Conservation (phyloP, 37 sponge, comb jelly and placozoan genomes). For the Spongilla lacustris region DNA sequence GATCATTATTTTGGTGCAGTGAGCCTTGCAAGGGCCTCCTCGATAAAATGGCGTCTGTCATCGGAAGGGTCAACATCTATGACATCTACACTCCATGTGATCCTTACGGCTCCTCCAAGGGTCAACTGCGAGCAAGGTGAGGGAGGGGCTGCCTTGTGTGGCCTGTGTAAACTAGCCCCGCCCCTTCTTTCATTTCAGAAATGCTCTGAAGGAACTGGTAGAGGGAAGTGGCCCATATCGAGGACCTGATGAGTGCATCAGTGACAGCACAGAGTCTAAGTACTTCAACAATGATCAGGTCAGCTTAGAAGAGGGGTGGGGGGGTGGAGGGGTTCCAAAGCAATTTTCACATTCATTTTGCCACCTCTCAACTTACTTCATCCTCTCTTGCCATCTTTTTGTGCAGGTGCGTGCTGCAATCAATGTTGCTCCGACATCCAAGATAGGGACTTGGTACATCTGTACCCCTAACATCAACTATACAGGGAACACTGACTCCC, state of each 20-base stretch:
- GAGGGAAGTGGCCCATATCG: background rate
- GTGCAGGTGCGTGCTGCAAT: constrained; percentile 67
- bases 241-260: constrained; percentile 63
- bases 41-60: constrained; percentile 25
- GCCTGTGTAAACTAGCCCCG: background rate
- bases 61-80: constrained; percentile 70
- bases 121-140: background rate
- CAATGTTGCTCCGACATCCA: constrained; percentile 45
- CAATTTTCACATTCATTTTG: background rate
- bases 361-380: background rate
- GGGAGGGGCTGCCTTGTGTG: background rate
- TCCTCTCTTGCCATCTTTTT: background rate
- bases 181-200: constrained; percentile 17
- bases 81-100: constrained; percentile 66
- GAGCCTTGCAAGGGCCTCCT: constrained; percentile 21
- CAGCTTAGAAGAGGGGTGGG: background rate
- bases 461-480: constrained; percentile 61
- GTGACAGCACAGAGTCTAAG: constrained; percentile 47
- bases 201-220: constrained; percentile 39
- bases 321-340: background rate
- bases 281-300: constrained; percentile 62
- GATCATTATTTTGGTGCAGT: background rate
- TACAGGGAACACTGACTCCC: constrained; percentile 31
- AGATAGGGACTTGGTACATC: constrained; percentile 64
- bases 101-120: constrained; percentile 7